phyloP scores from a whole-genome alignment of 2,797 vertebrate genomes.

The Pseudomugil tenellus region DNA sequence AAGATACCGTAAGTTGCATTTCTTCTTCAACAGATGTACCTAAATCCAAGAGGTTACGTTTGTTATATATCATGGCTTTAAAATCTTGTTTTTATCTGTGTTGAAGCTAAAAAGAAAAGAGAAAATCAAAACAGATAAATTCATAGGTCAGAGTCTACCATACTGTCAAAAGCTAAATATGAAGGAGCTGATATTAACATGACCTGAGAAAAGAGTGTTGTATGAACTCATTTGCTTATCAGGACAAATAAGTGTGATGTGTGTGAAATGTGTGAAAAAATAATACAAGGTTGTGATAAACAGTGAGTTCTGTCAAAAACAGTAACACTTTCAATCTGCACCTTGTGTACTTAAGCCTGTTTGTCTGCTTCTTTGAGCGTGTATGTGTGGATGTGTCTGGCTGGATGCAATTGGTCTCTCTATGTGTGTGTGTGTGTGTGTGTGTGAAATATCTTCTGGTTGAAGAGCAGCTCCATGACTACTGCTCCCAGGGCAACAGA shows the following conservation, averaged over 20 bases:
- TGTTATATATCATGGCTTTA: no score
- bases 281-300: neutral
- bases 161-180: neutral
- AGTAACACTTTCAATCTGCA: slow-evolving; percentile 7
- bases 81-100: no score
- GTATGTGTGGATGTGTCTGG: slow-evolving; percentile 25
- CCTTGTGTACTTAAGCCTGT: slow-evolving; percentile 21
- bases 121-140: neutral
- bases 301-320: slow-evolving; percentile 19
- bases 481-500: slow-evolving; percentile 79
- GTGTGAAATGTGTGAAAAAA: neutral
- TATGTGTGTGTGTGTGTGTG: slow-evolving; percentile 9
- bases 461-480: slow-evolving; percentile 73
- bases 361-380: slow-evolving; percentile 14
- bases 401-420: slow-evolving; percentile 21
- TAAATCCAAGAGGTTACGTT: no score
- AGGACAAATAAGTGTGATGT: neutral
- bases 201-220: neutral
- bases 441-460: slow-evolving; percentile 64
- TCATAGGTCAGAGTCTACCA: neutral
- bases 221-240: neutral
- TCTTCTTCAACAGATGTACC: no score
- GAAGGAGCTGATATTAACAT: neutral
- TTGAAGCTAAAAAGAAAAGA: no score
- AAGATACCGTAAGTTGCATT: no score